Conservation (phyloP, 2,888 invertebrate species). For the Dugesia japonica region DNA sequence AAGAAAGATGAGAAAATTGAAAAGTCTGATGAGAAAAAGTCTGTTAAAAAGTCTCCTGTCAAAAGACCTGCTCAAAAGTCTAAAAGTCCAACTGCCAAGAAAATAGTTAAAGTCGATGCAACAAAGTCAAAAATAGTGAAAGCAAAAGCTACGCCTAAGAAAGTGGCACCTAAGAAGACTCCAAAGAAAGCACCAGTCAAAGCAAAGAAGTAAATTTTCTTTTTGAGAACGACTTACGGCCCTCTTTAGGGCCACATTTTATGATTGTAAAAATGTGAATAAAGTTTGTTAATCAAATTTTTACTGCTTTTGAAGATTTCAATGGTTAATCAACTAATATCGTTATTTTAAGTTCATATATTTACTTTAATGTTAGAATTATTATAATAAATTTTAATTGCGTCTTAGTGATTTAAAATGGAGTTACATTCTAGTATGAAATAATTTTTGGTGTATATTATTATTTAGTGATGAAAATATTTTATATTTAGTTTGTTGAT, state of each 20-base stretch:
- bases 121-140: not conserved
- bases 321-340: no score
- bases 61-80: not conserved
- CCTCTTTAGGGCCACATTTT: constrained; percentile 9
- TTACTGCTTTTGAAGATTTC: no score
- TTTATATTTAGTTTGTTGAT: no score
- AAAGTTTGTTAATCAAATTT: no score
- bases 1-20: not conserved
- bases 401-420: no score
- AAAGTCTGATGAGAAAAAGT: not conserved
- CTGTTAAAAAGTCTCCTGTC: not conserved
- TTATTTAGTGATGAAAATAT: no score
- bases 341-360: no score
- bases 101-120: not conserved
- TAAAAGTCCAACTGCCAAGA: not conserved
- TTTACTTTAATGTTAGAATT: no score
- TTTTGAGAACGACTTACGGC: not conserved
- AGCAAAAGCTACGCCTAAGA: not conserved
- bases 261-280: not conserved
- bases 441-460: no score
- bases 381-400: no score
- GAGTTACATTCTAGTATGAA: no score
- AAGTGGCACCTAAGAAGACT: not conserved
- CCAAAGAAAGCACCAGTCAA: not conserved
- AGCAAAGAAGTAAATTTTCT: not conserved